Conservation (phyloP, 2,113 vertebrate species). For the Paradoxurus hermaphroditus region DNA sequence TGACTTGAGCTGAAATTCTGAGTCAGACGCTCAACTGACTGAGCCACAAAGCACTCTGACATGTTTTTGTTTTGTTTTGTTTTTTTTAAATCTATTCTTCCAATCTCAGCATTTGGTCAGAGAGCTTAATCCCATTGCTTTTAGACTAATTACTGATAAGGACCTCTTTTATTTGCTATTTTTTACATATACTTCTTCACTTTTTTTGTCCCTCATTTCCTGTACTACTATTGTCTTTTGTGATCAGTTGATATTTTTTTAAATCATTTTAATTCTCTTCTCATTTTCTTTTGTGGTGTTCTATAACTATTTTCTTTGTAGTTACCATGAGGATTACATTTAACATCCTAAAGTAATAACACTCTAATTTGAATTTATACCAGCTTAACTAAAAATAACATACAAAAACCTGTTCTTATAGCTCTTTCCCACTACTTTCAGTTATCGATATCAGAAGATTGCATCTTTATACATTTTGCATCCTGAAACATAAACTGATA, state of each 20-base stretch:
- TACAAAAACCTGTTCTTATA: background rate
- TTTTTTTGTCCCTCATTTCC: background rate
- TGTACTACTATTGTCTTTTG: background rate
- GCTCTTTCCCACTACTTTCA: background rate
- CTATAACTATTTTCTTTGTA: background rate
- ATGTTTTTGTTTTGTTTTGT: too few relatives aligned
- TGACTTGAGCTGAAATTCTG: too few relatives aligned
- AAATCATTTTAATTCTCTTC: background rate
- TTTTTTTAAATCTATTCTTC: background rate
- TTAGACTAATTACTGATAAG: background rate
- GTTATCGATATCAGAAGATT: background rate
- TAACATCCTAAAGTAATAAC: background rate
- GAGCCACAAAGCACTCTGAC: too few relatives aligned
- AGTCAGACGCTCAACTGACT: too few relatives aligned
- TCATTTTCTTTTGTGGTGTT: background rate
- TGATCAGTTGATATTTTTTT: background rate
- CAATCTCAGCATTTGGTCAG: background rate
- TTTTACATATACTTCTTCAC: background rate
- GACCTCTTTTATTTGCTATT: background rate
- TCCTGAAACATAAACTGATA: background rate
- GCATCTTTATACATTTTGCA: background rate
- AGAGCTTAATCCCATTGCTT: background rate
- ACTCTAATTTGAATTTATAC: background rate
- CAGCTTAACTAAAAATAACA: background rate
- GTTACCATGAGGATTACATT: background rate